Conservation (phyloP, 2,797 vertebrate species). For the Notolepis coatsorum region DNA sequence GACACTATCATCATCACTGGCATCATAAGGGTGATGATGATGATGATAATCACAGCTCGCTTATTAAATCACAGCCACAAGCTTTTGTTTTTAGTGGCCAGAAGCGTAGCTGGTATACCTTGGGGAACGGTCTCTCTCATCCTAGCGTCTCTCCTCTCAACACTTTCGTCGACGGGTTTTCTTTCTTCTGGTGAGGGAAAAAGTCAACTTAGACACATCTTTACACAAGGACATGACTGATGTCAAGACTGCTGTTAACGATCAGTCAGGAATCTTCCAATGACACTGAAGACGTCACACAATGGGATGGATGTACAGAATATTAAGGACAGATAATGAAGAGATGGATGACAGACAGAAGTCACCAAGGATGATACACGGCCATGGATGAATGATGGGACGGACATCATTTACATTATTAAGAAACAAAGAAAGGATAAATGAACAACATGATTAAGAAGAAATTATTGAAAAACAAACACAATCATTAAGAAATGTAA, state of each 20-base stretch:
- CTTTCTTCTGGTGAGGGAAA: conserved; percentile 68
- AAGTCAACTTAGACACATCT: conserved; percentile 38
- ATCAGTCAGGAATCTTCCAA: background rate
- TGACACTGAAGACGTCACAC: background rate
- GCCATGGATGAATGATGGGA: no score
- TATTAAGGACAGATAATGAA: background rate
- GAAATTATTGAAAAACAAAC: conserved; percentile 1
- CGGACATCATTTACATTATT: no score
- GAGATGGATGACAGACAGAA: background rate
- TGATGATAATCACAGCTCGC: background rate
- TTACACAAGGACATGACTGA: background rate
- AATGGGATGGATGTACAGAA: background rate
- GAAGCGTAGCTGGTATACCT: conserved; percentile 66
- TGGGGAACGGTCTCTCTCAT: conserved; percentile 50
- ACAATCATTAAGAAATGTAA: background rate
- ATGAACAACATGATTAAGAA: conserved; percentile 1
- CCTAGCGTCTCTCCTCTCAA: conserved; percentile 50
- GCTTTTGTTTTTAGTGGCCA: conserved; percentile 18
- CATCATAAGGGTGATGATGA: background rate
- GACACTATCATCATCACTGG: background rate
- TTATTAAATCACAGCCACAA: conserved; percentile 41
- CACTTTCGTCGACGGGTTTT: conserved; percentile 66
- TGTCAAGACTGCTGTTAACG: background rate
- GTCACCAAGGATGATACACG: background rate
- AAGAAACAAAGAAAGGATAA: no score